Evolutionary conservation across 2,113 vertebrate genomes (phyloP).

Genomic region (Triplophysa dalaica): DNA sequence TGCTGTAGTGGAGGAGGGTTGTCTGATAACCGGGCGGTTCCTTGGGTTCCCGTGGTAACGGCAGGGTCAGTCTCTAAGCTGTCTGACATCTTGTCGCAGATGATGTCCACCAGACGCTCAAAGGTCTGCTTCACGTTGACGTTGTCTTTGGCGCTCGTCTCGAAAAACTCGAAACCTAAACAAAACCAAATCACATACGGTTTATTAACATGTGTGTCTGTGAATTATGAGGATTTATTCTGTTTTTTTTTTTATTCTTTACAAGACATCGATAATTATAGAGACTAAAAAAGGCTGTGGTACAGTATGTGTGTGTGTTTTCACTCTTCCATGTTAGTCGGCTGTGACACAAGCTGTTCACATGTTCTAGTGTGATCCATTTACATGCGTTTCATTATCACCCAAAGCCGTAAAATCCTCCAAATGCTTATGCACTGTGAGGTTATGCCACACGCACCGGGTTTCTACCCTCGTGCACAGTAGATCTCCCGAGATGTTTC

Average conservation of each 20-base stretch:
- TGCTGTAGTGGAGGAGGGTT: constrained; percentile 78
- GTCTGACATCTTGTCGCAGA: constrained; percentile 87
- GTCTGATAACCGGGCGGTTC: constrained; percentile 80
- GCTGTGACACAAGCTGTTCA: constrained; percentile 8
- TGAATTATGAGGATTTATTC: too few relatives aligned
- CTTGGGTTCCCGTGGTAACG: constrained; percentile 72
- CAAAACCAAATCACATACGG: constrained; percentile 49
- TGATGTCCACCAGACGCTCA: constrained; percentile 67
- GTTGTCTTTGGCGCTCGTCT: constrained; percentile 87
- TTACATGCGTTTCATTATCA: constrained; percentile 55
- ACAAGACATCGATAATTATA: too few relatives aligned
- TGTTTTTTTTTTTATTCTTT: too few relatives aligned
- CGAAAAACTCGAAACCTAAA: constrained; percentile 86
- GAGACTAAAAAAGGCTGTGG: not conserved
- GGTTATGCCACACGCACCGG: not conserved
- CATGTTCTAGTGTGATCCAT: constrained; percentile 39
- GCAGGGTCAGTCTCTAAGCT: constrained; percentile 78
- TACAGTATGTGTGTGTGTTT: not conserved
- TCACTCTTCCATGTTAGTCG: not conserved
- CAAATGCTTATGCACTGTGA: constrained; percentile 21
- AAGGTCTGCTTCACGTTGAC: constrained; percentile 49
- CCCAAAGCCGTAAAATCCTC: constrained; percentile 27
- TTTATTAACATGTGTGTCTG: too few relatives aligned
- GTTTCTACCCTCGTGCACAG: not conserved
- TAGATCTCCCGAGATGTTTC: too few relatives aligned